Base-by-base conservation (phyloP, 2,888 invertebrate species). In the Phengaris alcon region DNA sequence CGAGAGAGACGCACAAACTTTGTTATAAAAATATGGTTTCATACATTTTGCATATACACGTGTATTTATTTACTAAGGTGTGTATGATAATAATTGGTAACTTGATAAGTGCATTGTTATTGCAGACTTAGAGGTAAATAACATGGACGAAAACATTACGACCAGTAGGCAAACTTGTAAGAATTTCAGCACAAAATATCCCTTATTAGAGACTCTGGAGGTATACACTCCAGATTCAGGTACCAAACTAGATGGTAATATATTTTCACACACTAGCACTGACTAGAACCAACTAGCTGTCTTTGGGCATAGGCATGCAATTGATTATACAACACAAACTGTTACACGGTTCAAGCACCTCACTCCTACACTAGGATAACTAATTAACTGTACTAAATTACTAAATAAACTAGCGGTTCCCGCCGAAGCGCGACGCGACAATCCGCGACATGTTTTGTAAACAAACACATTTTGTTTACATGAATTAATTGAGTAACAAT, bases 1-100 rank as follows among this genome's bases (percentile, higher is more conserved):
- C 52, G 83, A 86, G 84, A 82, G 87, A 84, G 87, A 88, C 85
- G 86, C 82, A 85, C 83, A 89, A 90, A 90, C 89, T 87, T 78
- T 73, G 78, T 75, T 70, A 70, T 70, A 59, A 35, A 70, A 22
- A 72, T 12, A 48, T 69, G 48, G 46, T 48, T 69, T 46, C 69
- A 69, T 69, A 35, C 52, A 64, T 75, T 69, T 70, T 48, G 69
- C 75, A 48, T 75, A 59, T 35, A 54, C 75, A 70, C 70, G 75
- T 75, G 75, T 57, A 70, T 69, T 75, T 72, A 46, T 75, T 75
- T 73, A 73, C 54, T 72, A 73, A 75, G 73, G 73, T 73, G 75
- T 75, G 51, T 46, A 69, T 75, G n/a, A 70, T 35, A 35, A 35
- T 35, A 22, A 22, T 22, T 22, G 22, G 22, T 22, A 22, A 22